A percentile compares a stretch with the other conserved stretches of the same genome.
Evolutionary conservation across 2,888 invertebrate species (phyloP).

Genomic region (Heliconius cydno): DNA sequence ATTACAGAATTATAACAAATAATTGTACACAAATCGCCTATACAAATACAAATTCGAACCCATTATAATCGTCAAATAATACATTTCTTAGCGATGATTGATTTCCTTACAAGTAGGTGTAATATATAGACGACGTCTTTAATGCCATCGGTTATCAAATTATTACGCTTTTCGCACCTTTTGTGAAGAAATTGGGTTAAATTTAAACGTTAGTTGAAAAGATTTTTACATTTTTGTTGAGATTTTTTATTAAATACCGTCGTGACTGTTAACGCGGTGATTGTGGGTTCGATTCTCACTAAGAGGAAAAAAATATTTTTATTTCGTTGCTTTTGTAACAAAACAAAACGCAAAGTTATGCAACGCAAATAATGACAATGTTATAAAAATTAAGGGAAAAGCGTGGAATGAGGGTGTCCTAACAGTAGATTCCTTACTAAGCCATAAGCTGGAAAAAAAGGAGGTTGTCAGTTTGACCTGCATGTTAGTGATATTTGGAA

Average conservation of each 20-base stretch:
- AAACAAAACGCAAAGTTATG: no score
- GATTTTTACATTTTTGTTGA: neutral
- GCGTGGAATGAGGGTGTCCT: no score
- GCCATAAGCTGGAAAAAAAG: no score
- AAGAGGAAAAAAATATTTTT: no score
- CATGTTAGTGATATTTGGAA: no score
- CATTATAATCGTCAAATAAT: slow-evolving; percentile 6
- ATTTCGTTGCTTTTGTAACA: no score
- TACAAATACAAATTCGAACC: neutral
- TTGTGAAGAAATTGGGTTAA: slow-evolving; percentile 27
- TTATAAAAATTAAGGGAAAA: no score
- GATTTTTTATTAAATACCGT: neutral
- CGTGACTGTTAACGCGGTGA: neutral
- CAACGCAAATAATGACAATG: no score
- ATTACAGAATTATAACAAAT: neutral
- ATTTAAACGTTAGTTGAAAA: slow-evolving; percentile 1
- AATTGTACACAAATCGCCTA: neutral
- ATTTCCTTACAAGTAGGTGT: neutral
- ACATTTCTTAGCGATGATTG: neutral
- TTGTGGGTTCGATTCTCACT: neutral
- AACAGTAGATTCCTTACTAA: no score
- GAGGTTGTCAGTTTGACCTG: no score
- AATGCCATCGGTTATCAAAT: slow-evolving; percentile 23
- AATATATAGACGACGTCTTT: neutral
- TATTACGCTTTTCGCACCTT: neutral